Evolutionary conservation across 2,113 vertebrate species (phyloP).

Genomic region (Cranoglanis bouderius): DNA sequence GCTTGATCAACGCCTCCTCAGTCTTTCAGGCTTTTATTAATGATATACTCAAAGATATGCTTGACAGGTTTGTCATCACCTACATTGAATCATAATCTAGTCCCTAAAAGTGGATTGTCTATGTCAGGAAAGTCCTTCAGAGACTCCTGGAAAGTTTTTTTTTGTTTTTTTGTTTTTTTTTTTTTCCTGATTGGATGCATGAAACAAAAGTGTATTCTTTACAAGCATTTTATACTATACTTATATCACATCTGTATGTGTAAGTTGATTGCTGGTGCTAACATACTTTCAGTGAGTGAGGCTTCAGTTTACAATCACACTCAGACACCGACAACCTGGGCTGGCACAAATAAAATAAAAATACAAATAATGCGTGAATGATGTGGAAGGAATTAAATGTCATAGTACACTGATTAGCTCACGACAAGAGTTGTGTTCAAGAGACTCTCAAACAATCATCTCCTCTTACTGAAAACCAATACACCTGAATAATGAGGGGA

Average conservation of each 20-base stretch:
- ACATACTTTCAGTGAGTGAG: background rate
- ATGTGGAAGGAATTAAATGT: background rate
- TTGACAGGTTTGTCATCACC: background rate
- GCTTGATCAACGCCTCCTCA: background rate
- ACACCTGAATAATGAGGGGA: constrained; percentile 15
- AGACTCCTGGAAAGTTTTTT: background rate
- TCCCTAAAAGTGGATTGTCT: background rate
- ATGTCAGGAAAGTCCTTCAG: background rate
- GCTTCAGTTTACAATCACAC: background rate
- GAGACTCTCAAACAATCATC: background rate
- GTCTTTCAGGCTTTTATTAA: background rate
- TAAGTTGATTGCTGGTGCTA: background rate
- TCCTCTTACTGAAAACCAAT: constrained; percentile 31
- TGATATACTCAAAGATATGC: background rate
- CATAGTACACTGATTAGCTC: background rate
- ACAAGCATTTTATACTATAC: too few species aligned
- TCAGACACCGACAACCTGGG: background rate
- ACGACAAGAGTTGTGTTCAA: background rate
- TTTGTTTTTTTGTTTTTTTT: background rate
- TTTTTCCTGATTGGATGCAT: background rate
- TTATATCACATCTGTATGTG: background rate
- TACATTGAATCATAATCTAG: background rate
- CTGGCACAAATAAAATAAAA: background rate
- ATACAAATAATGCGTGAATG: background rate
- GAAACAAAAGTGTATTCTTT: background rate